A percentile compares a stretch with the other conserved stretches of the same genome.
Conservation (phyloP, 2,797 vertebrate genomes). For the Malacoraja senta region DNA sequence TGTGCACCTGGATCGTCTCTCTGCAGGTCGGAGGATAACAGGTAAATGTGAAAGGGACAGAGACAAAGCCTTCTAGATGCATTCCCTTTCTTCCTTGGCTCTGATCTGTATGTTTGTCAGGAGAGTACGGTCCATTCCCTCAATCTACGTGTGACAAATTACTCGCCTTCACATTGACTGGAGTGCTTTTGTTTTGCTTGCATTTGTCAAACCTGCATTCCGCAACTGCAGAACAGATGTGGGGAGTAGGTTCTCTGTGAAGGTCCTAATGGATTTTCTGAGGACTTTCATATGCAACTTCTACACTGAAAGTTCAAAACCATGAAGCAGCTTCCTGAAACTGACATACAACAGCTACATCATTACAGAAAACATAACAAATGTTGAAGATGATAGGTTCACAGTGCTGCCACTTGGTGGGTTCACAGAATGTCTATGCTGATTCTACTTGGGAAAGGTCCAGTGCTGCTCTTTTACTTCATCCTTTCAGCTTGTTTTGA, state of each 20-base stretch:
- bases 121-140: background rate
- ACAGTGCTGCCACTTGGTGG: background rate
- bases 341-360: background rate
- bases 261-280: constrained; percentile 29
- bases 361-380: background rate
- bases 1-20: background rate
- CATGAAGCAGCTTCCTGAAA: background rate
- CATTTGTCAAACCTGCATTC: constrained; percentile 14
- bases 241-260: background rate
- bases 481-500: background rate
- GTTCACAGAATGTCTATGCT: background rate
- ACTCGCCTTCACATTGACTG: background rate
- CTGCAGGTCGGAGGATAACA: background rate
- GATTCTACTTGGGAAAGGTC: background rate
- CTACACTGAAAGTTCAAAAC: constrained; percentile 29
- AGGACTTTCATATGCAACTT: background rate
- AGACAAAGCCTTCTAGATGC: background rate
- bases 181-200: background rate
- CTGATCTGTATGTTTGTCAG: background rate
- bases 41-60: too few species aligned
- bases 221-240: constrained; percentile 32
- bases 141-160: background rate
- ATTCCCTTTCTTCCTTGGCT: background rate
- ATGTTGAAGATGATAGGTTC: background rate
- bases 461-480: background rate